Conservation (phyloP, 2,797 vertebrate species). For the Scleropages formosus region DNA sequence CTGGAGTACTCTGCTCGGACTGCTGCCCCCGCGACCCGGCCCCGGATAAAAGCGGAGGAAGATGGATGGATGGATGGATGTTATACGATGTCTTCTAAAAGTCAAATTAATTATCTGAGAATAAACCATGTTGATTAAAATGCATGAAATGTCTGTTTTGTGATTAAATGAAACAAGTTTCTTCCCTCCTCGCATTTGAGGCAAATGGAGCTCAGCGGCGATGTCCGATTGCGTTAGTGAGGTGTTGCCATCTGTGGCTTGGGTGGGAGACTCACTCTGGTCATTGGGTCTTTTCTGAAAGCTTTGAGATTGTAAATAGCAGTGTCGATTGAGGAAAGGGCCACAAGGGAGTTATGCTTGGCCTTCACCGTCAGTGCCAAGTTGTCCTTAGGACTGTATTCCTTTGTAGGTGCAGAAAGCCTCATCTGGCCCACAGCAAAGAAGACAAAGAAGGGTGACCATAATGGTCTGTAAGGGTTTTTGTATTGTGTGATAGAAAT, state of each 20-base stretch:
- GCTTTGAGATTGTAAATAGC: conserved; percentile 70
- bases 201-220: too few species aligned
- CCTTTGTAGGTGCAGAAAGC: conserved; percentile 44
- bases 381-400: conserved; percentile 67
- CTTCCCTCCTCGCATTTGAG: too few species aligned
- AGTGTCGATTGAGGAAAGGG: conserved; percentile 76
- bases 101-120: neutral
- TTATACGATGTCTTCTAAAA: neutral
- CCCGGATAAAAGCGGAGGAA: too few species aligned
- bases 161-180: neutral
- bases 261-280: conserved; percentile 65
- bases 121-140: neutral
- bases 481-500: neutral
- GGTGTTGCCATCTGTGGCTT: too few species aligned
- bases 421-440: conserved; percentile 62
- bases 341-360: conserved; percentile 69
- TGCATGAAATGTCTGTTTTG: neutral
- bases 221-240: too few species aligned
- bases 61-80: too few species aligned
- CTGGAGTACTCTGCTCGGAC: too few species aligned
- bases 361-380: conserved; percentile 63
- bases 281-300: conserved; percentile 60
- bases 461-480: neutral
- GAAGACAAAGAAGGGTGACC: neutral
- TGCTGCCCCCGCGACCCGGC: too few species aligned